phyloP scores from a whole-genome alignment of 2,113 vertebrate genomes.

The Arvicanthis niloticus region DNA sequence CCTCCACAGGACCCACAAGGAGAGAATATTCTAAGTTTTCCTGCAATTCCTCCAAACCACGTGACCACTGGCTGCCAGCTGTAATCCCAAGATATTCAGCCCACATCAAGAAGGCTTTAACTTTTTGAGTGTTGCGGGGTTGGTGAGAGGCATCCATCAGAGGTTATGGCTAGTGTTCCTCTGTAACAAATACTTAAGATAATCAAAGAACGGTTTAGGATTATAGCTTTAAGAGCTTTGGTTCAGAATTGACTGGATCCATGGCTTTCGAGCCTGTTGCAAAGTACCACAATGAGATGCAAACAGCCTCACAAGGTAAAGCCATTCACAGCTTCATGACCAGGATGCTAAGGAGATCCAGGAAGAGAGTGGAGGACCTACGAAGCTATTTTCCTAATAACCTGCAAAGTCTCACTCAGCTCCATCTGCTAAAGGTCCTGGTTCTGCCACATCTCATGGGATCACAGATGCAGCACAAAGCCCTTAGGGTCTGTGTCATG shows the following conservation, averaged over 20 bases:
- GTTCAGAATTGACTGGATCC: too few relatives aligned
- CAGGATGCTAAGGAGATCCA: background rate
- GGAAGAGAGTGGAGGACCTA: background rate
- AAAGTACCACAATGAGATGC: too few relatives aligned
- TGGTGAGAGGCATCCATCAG: background rate
- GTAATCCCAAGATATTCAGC: background rate
- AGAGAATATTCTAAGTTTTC: background rate
- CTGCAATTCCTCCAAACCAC: background rate
- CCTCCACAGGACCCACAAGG: accelerated
- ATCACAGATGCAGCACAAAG: too few relatives aligned
- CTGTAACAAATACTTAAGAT: background rate
- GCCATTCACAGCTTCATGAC: background rate
- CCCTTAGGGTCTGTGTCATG: background rate
- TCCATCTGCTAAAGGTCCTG: background rate
- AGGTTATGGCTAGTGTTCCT: background rate
- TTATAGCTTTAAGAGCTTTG: background rate
- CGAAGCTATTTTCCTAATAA: background rate
- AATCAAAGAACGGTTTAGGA: too few relatives aligned
- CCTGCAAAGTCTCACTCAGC: background rate
- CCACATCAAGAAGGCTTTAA: background rate
- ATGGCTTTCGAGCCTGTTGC: background rate
- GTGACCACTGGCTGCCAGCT: accelerated
- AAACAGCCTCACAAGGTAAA: too few relatives aligned
- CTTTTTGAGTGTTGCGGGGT: background rate
- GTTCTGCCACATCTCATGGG: background rate